phyloP scores from a whole-genome alignment of 2,888 invertebrate genomes.

The Hypselothyrea guttata region DNA sequence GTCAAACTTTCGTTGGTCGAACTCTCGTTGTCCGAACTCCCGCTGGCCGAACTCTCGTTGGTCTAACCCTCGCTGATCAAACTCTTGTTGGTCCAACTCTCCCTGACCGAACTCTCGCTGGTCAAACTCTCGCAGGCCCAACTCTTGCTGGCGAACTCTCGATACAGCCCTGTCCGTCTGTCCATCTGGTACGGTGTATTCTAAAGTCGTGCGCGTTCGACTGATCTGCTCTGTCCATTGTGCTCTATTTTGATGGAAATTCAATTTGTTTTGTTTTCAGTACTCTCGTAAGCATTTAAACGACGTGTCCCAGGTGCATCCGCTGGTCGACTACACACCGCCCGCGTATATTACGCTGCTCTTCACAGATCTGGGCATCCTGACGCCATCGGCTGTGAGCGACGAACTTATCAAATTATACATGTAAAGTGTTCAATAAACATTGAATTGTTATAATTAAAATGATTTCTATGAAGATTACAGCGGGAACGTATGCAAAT shows the following conservation, averaged over 20 bases:
- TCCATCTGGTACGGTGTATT: too few relatives aligned
- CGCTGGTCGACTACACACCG: slow-evolving; percentile 98
- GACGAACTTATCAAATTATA: slow-evolving; percentile 98
- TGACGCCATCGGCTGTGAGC: slow-evolving; percentile 98
- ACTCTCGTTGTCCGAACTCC: too few relatives aligned
- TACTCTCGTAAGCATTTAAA: slow-evolving; percentile 79
- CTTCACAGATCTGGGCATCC: slow-evolving; percentile 97
- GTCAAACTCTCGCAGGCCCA: too few relatives aligned
- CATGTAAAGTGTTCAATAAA: slow-evolving; percentile 84
- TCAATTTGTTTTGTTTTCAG: slow-evolving; percentile 70
- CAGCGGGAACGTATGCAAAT: slow-evolving; percentile 13
- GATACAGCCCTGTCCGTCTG: too few relatives aligned
- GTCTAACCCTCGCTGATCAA: too few relatives aligned
- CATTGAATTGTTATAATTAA: slow-evolving; percentile 5
- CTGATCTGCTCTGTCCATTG: too few relatives aligned
- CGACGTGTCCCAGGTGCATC: slow-evolving; percentile 86
- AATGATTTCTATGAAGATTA: slow-evolving; percentile 8
- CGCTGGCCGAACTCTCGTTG: too few relatives aligned
- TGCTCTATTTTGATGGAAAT: neutral
- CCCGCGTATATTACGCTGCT: slow-evolving; percentile 95
- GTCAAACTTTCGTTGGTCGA: too few relatives aligned
- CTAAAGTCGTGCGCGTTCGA: too few relatives aligned
- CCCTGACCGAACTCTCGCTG: too few relatives aligned
- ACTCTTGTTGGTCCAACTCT: too few relatives aligned
- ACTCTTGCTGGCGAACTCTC: too few relatives aligned